phyloP scores from a whole-genome alignment of 2,113 vertebrate species.

The Miniopterus natalensis region DNA sequence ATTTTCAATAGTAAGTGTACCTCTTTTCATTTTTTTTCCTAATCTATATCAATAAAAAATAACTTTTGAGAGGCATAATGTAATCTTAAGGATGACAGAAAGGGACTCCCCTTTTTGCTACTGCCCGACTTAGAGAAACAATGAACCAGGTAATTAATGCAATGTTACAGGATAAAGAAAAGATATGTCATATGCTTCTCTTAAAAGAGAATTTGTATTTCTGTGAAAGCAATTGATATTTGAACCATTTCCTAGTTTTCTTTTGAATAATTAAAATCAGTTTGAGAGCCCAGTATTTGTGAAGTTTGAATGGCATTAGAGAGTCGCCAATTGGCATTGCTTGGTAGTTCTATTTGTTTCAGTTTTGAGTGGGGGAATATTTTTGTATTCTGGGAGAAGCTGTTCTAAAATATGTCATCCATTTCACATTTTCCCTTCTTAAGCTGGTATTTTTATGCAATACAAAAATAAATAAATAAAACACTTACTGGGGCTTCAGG shows the following conservation, averaged over 20 bases:
- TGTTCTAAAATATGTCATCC: conserved; percentile 87
- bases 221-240: conserved; percentile 83
- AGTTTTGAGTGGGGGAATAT: conserved; percentile 84
- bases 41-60: background rate
- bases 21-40: conserved; percentile 23
- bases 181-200: conserved; percentile 73
- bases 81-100: background rate
- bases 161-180: conserved; percentile 16
- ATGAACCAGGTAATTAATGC: conserved; percentile 55
- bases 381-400: conserved; percentile 85
- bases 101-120: background rate
- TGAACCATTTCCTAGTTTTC: conserved; percentile 84
- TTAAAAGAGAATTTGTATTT: conserved; percentile 79
- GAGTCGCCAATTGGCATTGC: conserved; percentile 84
- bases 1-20: conserved; percentile 35
- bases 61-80: background rate
- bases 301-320: conserved; percentile 84
- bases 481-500: conserved; percentile 76
- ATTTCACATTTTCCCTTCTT: conserved; percentile 82
- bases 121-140: background rate
- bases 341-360: conserved; percentile 82
- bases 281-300: conserved; percentile 83
- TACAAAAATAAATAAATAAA: conserved; percentile 86
- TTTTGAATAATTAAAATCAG: conserved; percentile 86
- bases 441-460: conserved; percentile 82